Conservation (phyloP, 2,113 vertebrate genomes). For the Rhadina sibilatrix region DNA sequence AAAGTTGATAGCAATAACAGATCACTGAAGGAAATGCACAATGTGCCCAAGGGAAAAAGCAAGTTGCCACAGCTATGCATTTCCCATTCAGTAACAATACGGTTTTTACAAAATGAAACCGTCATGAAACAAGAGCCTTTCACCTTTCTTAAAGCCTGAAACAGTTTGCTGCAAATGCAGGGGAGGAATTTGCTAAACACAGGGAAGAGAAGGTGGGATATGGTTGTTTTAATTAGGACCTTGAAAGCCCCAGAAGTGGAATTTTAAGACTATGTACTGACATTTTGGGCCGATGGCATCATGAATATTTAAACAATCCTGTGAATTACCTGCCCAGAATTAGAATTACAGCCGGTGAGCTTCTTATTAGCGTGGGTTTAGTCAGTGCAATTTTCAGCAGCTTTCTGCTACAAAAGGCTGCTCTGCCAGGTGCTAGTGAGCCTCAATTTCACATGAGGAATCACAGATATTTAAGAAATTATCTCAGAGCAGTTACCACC, state of each 20-base stretch:
- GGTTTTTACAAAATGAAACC: background rate
- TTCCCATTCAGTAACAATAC: background rate
- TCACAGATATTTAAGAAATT: background rate
- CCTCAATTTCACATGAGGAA: background rate
- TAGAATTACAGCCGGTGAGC: background rate
- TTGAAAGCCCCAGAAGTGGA: background rate
- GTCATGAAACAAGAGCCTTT: background rate
- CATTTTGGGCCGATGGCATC: conserved; percentile 4
- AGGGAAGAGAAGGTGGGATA: too few relatives aligned
- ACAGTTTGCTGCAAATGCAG: background rate
- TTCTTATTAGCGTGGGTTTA: background rate
- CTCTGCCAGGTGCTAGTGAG: background rate
- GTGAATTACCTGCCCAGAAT: conserved; percentile 16
- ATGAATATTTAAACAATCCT: conserved; percentile 50
- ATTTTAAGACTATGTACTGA: conserved; percentile 26
- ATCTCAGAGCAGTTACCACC: background rate
- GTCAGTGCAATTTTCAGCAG: background rate
- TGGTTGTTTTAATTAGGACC: conserved; percentile 20
- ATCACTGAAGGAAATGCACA: background rate
- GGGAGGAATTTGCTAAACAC: background rate
- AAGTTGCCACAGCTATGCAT: background rate
- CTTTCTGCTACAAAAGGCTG: background rate
- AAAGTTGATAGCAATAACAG: background rate
- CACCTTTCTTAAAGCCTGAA: background rate
- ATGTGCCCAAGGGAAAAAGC: background rate